These are phyloP conservation scores for Hippocampus mohnikei DNA, from an alignment of 2,113 vertebrate genomes.

Conservation along the genomic window DNA sequence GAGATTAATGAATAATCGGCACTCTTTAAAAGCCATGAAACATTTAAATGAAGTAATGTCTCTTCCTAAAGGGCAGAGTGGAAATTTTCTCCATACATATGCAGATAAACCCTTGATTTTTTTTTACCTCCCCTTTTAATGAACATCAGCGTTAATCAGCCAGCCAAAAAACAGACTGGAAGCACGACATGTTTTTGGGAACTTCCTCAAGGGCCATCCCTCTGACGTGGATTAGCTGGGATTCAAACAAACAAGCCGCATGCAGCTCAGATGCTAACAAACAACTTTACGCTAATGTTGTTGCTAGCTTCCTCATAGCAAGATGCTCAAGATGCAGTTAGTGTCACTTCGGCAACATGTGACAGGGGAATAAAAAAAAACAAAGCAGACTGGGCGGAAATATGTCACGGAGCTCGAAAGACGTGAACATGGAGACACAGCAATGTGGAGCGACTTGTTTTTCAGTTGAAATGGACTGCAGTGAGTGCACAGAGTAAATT, in stretches of 20 bases:
- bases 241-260: slow-evolving; percentile 56
- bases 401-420: neutral
- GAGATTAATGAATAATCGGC: slow-evolving; percentile 77
- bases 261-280: neutral
- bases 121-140: slow-evolving; percentile 57
- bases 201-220: slow-evolving; percentile 45
- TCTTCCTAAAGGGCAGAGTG: slow-evolving; percentile 72
- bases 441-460: neutral
- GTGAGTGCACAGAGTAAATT: slow-evolving; percentile 50
- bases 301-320: neutral
- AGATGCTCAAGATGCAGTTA: neutral
- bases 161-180: slow-evolving; percentile 57
- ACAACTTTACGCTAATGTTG: neutral
- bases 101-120: slow-evolving; percentile 49
- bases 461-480: neutral
- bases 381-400: neutral
- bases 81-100: slow-evolving; percentile 58
- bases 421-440: neutral
- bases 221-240: slow-evolving; percentile 60
- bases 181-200: slow-evolving; percentile 53
- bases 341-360: neutral
- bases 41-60: slow-evolving; percentile 77
- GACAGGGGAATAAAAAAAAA: too few species aligned
- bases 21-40: slow-evolving; percentile 77
- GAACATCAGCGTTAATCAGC: slow-evolving; percentile 68